Percentiles rank a stretch among this genome's conserved stretches.
Evolutionary conservation across 2,113 vertebrate genomes (phyloP).

Genomic region (Rhabdomys dilectus): DNA sequence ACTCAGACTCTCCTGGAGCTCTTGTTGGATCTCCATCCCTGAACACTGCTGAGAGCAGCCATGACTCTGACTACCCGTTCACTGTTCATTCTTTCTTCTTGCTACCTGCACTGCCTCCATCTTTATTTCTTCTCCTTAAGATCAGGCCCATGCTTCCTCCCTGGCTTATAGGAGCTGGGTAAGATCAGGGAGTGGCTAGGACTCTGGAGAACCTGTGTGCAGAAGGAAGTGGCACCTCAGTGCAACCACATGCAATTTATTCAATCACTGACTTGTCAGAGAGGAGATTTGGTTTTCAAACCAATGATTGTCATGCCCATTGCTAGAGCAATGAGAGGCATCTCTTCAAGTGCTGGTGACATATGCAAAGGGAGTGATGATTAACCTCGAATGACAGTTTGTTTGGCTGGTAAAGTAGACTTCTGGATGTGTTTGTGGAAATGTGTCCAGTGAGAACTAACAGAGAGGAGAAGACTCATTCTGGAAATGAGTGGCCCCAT

Average conservation of each 20-base stretch:
- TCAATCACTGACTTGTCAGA: not conserved
- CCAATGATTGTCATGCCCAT: not conserved
- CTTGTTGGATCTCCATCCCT: not conserved
- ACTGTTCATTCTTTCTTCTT: not conserved
- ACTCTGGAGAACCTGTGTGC: not conserved
- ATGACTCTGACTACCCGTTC: rapidly evolving
- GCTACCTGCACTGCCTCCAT: not conserved
- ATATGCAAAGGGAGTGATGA: not conserved
- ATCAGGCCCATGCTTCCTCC: not conserved
- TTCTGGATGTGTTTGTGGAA: not conserved
- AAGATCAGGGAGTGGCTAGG: not conserved
- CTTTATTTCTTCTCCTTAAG: not conserved
- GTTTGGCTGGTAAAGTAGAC: not conserved
- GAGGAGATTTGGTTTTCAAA: not conserved
- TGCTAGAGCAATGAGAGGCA: not conserved
- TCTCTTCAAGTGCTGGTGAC: not conserved
- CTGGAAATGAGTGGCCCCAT: not conserved
- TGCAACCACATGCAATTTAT: not conserved
- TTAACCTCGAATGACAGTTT: not conserved
- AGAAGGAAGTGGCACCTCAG: too few species aligned
- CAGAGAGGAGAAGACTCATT: not conserved
- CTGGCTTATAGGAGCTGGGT: not conserved
- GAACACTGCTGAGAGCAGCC: too few species aligned
- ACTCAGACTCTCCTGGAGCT: not conserved
- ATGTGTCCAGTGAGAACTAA: not conserved